A percentile compares a stretch with the other conserved stretches of the same genome.
These are phyloP conservation scores for Cyprinodon tularosa DNA, from an alignment of 2,113 vertebrate species.

Conservation along the genomic window DNA sequence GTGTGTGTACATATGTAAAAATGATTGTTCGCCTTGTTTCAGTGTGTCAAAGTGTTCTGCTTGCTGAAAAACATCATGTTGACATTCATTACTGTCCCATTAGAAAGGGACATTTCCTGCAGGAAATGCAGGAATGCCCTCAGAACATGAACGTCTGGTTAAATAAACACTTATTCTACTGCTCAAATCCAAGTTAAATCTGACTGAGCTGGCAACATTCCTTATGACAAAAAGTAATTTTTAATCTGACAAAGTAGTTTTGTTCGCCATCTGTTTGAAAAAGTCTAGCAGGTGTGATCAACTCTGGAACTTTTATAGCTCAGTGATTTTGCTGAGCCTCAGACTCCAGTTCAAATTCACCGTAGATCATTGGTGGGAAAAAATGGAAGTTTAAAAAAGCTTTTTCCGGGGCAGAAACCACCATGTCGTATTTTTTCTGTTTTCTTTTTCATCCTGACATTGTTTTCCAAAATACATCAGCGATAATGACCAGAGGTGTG, in stretches of 20 bases:
- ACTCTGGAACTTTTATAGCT: background rate
- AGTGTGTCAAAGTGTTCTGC: conserved; percentile 8
- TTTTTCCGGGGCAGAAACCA: too few relatives aligned
- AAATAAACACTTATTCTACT: background rate
- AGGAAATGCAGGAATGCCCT: background rate
- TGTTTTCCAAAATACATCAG: too few relatives aligned
- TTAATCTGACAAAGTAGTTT: too few relatives aligned
- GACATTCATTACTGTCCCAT: conserved; percentile 6
- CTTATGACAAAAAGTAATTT: background rate
- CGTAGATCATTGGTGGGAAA: background rate
- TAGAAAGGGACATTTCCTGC: too few relatives aligned
- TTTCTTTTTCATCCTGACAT: too few relatives aligned
- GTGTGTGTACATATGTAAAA: conserved; percentile 9
- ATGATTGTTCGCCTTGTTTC: conserved; percentile 7
- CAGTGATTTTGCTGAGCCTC: background rate
- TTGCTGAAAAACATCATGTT: conserved; percentile 15
- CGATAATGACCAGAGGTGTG: too few relatives aligned
- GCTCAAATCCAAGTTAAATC: background rate
- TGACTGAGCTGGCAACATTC: background rate
- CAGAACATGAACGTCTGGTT: background rate
- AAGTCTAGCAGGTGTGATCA: background rate
- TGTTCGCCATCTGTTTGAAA: background rate
- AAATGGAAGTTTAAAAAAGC: too few relatives aligned
- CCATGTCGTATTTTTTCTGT: too few relatives aligned
- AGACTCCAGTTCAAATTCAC: background rate